A percentile compares a stretch with the other conserved stretches of the same genome.
phyloP scores from a whole-genome alignment of 1,140 invertebrate species.

The Sarcophaga bullata region DNA sequence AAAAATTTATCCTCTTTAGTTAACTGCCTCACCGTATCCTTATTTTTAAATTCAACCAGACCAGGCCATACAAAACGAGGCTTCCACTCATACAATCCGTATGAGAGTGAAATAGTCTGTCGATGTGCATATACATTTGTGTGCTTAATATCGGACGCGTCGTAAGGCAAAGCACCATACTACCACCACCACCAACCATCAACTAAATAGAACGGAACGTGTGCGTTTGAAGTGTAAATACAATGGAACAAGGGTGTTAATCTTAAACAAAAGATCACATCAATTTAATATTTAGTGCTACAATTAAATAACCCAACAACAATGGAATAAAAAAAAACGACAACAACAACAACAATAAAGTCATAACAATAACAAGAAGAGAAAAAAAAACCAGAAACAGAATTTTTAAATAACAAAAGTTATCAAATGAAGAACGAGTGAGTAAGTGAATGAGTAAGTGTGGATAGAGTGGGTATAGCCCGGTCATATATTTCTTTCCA shows the following conservation, averaged over 20 bases:
- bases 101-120: too few species aligned
- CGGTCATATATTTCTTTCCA: too few species aligned
- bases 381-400: too few species aligned
- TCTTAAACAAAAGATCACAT: conserved; percentile 15
- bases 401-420: too few species aligned
- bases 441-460: too few species aligned
- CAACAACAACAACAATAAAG: too few species aligned
- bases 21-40: background rate
- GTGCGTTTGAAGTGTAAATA: background rate
- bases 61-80: too few species aligned
- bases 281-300: conserved; percentile 15
- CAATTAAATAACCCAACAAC: background rate
- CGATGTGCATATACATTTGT: background rate
- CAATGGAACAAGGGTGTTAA: background rate
- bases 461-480: too few species aligned
- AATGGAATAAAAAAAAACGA: background rate
- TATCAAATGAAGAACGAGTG: too few species aligned
- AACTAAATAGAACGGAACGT: background rate
- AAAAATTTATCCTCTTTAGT: too few species aligned
- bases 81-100: too few species aligned
- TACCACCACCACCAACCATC: background rate
- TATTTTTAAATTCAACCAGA: background rate
- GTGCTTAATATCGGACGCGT: background rate
- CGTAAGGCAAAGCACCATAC: background rate
- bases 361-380: too few species aligned